These are phyloP conservation scores for Gnathonemus longibarbis DNA, from an alignment of 2,113 vertebrate genomes.

Conservation along the genomic window DNA sequence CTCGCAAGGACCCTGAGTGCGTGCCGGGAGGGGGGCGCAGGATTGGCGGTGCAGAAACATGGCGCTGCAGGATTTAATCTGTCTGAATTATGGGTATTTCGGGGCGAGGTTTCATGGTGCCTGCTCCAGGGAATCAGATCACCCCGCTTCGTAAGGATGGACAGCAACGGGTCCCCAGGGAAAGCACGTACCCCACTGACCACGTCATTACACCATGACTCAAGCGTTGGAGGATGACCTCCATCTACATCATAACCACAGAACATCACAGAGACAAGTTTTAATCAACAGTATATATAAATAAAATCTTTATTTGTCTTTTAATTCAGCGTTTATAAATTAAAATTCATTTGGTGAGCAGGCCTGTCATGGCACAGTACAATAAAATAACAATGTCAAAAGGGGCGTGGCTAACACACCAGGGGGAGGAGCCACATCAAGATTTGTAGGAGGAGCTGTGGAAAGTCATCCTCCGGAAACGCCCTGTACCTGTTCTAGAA, in stretches of 20 bases:
- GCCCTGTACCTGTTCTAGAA: constrained; percentile 32
- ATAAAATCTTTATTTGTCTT: not conserved
- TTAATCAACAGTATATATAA: not conserved
- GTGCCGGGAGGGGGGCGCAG: not conserved
- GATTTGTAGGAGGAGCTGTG: not conserved
- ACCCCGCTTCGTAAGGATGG: not conserved
- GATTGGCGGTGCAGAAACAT: not conserved
- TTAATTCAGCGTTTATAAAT: not conserved
- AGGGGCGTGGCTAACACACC: not conserved
- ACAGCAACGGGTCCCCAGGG: not conserved
- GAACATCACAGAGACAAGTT: not conserved
- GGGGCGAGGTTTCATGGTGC: not conserved
- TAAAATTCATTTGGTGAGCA: not conserved
- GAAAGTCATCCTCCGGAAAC: not conserved
- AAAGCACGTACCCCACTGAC: not conserved
- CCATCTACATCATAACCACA: constrained; percentile 6
- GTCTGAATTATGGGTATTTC: not conserved
- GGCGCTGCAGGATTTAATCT: not conserved
- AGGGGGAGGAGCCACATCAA: not conserved
- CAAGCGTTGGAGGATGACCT: not conserved
- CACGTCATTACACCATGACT: not conserved
- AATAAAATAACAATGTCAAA: not conserved
- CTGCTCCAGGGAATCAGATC: not conserved
- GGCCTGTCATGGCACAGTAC: not conserved
- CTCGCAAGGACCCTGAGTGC: not conserved